phyloP scores from a whole-genome alignment of 2,888 invertebrate species.

The Lasioglossum vierecki region DNA sequence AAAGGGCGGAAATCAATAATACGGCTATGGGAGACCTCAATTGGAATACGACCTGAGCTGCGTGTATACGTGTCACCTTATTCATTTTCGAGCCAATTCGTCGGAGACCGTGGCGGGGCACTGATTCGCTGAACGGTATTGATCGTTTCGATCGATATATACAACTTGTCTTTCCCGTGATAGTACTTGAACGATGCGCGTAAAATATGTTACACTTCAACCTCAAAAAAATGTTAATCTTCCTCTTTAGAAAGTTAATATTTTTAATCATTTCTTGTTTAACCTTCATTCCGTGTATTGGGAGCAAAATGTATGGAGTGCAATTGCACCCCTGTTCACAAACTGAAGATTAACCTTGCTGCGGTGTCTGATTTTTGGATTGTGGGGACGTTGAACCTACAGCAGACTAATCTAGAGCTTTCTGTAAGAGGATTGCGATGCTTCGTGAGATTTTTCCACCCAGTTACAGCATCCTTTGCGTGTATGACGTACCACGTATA shows the following conservation, averaged over 20 bases:
- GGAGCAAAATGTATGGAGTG: too few species aligned
- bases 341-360: not conserved
- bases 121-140: not conserved
- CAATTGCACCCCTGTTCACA: too few species aligned
- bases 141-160: constrained; percentile 1
- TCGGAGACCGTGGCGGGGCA: not conserved
- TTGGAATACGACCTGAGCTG: constrained; percentile 41
- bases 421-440: not conserved
- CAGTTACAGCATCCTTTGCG: not conserved
- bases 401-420: not conserved
- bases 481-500: not conserved
- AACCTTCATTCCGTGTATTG: too few species aligned
- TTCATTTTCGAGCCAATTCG: constrained; percentile 26
- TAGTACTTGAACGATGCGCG: not conserved
- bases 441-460: not conserved
- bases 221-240: not conserved
- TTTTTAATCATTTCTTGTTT: too few species aligned
- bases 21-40: constrained; percentile 44
- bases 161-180: too few species aligned
- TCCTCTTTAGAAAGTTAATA: too few species aligned
- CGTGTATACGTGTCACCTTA: constrained; percentile 36
- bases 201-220: not conserved
- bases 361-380: not conserved
- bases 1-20: constrained; percentile 74
- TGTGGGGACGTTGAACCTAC: not conserved